These are phyloP conservation scores for Myripristis murdjan DNA, from an alignment of 2,797 vertebrate species.

Conservation along the genomic window DNA sequence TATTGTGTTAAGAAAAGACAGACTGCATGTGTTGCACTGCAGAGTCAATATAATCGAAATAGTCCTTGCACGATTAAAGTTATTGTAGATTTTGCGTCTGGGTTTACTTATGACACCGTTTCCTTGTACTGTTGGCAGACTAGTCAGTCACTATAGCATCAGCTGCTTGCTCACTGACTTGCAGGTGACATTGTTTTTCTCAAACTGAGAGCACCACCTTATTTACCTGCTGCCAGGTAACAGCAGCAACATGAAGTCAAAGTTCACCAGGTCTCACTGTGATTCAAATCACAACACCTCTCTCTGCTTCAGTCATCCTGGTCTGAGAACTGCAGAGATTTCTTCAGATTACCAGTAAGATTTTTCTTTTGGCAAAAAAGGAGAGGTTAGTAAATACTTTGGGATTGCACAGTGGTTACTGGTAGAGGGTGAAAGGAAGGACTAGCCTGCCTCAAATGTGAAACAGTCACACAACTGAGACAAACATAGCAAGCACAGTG, in stretches of 20 bases:
- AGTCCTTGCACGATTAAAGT: neutral
- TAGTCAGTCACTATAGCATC: conserved; percentile 35
- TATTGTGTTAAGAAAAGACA: neutral
- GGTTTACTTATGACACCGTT: too few relatives aligned
- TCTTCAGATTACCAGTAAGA: too few relatives aligned
- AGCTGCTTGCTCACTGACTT: conserved; percentile 29
- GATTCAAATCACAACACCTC: conserved; percentile 65
- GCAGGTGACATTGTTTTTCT: conserved; percentile 48
- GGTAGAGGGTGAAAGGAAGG: conserved; percentile 49
- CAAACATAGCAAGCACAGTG: conserved; percentile 53
- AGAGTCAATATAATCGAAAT: neutral
- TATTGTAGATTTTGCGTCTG: too few relatives aligned
- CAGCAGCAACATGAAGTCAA: conserved; percentile 28
- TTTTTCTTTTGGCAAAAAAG: neutral
- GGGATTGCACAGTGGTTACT: conserved; percentile 15
- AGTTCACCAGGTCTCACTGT: conserved; percentile 38
- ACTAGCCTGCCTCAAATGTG: conserved; percentile 47
- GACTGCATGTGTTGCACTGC: neutral
- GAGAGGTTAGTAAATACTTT: neutral
- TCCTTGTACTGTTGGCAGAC: conserved; percentile 10
- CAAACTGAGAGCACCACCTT: neutral
- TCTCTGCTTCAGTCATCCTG: neutral
- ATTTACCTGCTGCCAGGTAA: conserved; percentile 50
- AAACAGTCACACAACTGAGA: conserved; percentile 54
- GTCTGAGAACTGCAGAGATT: neutral